Conservation (phyloP, 2,113 vertebrate species). For the Heliornis fulica region DNA sequence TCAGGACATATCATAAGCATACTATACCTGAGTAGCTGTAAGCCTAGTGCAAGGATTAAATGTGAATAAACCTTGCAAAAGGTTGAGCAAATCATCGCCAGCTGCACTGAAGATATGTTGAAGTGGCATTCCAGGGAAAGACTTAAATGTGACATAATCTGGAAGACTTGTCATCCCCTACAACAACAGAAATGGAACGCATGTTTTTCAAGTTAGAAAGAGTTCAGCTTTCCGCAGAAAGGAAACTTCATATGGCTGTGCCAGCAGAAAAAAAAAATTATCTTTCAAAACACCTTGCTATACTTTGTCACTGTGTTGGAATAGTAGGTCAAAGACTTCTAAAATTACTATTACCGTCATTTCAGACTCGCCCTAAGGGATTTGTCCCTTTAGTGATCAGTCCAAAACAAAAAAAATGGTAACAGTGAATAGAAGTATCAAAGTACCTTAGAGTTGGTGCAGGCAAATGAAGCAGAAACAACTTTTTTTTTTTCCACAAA, state of each 20-base stretch:
- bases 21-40: constrained; percentile 89
- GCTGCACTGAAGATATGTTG: constrained; percentile 97
- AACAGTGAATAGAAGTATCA: background rate
- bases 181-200: background rate
- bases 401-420: background rate
- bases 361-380: background rate
- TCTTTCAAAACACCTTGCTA: background rate
- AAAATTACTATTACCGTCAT: background rate
- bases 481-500: background rate
- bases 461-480: background rate
- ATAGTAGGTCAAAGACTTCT: background rate
- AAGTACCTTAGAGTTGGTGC: background rate
- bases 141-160: constrained; percentile 94
- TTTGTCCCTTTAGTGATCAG: background rate
- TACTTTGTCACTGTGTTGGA: background rate
- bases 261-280: background rate
- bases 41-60: constrained; percentile 88
- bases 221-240: background rate
- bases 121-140: constrained; percentile 90
- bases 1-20: background rate
- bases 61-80: constrained; percentile 90
- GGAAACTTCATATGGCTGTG: background rate
- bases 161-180: constrained; percentile 92
- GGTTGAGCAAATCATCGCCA: constrained; percentile 88
- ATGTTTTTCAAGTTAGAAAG: background rate